Conservation (phyloP, 2,113 vertebrate species). For the Uropsilus gracilis region DNA sequence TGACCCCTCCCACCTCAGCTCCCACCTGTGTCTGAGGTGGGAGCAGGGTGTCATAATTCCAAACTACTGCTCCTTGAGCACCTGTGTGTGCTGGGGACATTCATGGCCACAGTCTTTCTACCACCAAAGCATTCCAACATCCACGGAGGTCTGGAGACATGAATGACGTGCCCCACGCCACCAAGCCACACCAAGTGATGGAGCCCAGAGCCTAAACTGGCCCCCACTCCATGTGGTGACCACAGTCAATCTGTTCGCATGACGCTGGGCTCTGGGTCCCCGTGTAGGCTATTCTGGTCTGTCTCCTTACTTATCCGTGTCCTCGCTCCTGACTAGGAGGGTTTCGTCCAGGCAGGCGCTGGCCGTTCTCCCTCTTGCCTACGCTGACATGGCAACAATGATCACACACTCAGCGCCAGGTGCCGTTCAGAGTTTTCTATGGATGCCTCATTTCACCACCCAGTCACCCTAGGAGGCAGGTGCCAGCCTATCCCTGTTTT, state of each 20-base stretch:
- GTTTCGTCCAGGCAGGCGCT: not conserved
- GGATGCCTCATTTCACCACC: not conserved
- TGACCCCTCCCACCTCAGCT: too few relatives aligned
- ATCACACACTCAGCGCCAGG: fast-evolving
- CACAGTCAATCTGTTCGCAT: fast-evolving
- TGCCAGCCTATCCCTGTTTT: not conserved
- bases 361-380: not conserved
- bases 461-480: not conserved
- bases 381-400: fast-evolving
- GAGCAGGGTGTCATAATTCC: not conserved
- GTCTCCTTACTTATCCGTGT: not conserved
- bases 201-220: not conserved
- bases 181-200: not conserved
- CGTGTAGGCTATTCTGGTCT: fast-evolving
- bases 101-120: not conserved
- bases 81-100: fast-evolving
- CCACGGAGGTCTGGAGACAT: not conserved
- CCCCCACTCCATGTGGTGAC: not conserved
- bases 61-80: not conserved
- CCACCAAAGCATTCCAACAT: too few relatives aligned
- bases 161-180: not conserved
- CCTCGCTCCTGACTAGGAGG: not conserved
- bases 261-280: fast-evolving
- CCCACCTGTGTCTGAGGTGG: too few relatives aligned
- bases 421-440: fast-evolving